Evolutionary conservation across 2,113 vertebrate species (phyloP).

Genomic region (Barnardius zonarius): DNA sequence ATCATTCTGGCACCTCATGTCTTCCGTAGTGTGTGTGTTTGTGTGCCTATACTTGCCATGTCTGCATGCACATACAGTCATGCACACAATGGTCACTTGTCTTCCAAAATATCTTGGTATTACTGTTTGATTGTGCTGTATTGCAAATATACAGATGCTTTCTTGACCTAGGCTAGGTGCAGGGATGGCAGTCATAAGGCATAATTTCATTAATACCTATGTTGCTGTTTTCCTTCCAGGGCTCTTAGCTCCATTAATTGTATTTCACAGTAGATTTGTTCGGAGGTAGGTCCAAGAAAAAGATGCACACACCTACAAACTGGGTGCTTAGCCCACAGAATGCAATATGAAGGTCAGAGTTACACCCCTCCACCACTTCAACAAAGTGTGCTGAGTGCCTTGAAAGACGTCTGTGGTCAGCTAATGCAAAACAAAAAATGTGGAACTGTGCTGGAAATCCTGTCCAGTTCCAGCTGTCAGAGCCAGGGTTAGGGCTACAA

Average conservation of each 20-base stretch:
- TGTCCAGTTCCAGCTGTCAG: background rate
- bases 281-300: background rate
- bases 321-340: background rate
- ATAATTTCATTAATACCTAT: background rate
- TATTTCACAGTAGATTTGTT: background rate
- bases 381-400: background rate
- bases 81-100: fast-evolving
- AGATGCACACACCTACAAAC: background rate
- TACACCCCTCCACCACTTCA: fast-evolving
- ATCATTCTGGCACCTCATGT: background rate
- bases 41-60: background rate
- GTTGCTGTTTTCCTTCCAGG: background rate
- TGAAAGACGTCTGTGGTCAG: background rate
- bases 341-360: background rate
- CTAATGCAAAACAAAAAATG: background rate
- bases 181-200: background rate
- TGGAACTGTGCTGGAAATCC: background rate
- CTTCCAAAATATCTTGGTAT: background rate
- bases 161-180: background rate
- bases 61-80: fast-evolving
- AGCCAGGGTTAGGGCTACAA: background rate
- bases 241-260: background rate
- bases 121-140: background rate
- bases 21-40: background rate
- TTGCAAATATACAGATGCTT: background rate